Base-by-base conservation (phyloP, 2,113 vertebrate genomes). In the Gavia stellata region DNA sequence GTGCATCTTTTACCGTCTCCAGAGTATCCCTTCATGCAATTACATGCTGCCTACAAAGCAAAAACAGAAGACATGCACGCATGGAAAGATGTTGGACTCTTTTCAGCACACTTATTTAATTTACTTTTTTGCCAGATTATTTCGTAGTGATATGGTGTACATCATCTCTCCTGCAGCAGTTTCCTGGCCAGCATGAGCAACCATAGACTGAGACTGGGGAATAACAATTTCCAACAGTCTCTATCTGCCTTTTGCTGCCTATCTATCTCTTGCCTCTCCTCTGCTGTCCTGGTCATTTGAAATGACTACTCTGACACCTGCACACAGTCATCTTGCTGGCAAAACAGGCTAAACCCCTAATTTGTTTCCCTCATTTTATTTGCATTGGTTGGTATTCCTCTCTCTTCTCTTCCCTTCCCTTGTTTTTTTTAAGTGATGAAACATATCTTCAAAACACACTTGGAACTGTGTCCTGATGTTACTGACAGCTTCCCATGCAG, bases 1-100 rank as follows among this genome's bases (percentile, higher is more conserved):
- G 86, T 92, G 95, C 99, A 99, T 65, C 7, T 95, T 89, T 96
- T 98, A 62, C 99, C 99, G 13, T 99, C 96, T 24, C 99, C 99
- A 2, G 97, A 97, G 96, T 98, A 99, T 15, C 97, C 98, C 1
- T 96, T 95, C 40, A 97, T 90, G 94, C 99, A 99, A 89, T 97
- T 97, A 38, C 99, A 99, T 25, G 84, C 97, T 6, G 98, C 98
- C 99, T 99, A 92, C 49, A 75, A 91, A n/a, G 53, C 50, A 80
- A 94, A 92, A 77, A 28, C 66, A 86, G 44, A 72, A 79, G 34
- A 47, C 6, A 45, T 8, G 3, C 16, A 34, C 6, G 12, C 1
- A 15, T 7, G 21, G 14, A 62, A 85, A 74, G 56, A 26, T 15
- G 2, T 23, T 42, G 42, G 8, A 9, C 21, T 68, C 13, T 53